Evolutionary conservation across 2,888 invertebrate genomes (phyloP).

Genomic region (Sialis lutaria): DNA sequence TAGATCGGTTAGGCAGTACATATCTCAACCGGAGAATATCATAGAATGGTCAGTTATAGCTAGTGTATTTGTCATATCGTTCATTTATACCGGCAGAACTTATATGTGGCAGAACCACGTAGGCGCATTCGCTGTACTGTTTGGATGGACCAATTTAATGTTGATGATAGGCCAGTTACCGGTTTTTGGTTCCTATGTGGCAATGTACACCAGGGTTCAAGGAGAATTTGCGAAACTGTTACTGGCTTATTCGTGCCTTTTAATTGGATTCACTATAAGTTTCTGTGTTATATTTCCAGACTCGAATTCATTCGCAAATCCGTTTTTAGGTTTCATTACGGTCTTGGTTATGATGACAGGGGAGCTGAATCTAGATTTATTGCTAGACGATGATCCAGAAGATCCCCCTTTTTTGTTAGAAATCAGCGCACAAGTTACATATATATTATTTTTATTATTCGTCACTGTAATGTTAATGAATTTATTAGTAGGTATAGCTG

Average conservation of each 20-base stretch:
- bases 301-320: conserved; percentile 65
- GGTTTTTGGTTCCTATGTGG: conserved; percentile 75
- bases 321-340: conserved; percentile 69
- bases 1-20: conserved; percentile 62
- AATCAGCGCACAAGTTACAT: conserved; percentile 67
- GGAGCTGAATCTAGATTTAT: conserved; percentile 58
- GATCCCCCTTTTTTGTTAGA: conserved; percentile 59
- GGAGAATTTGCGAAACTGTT: conserved; percentile 76
- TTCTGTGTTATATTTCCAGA: conserved; percentile 78
- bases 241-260: conserved; percentile 66
- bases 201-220: conserved; percentile 78
- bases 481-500: conserved; percentile 69
- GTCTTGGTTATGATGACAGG: conserved; percentile 83
- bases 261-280: conserved; percentile 74
- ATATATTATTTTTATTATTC: conserved; percentile 62
- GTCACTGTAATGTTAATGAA: conserved; percentile 79
- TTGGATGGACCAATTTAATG: conserved; percentile 83
- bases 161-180: conserved; percentile 79
- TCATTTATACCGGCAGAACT: conserved; percentile 57
- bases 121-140: conserved; percentile 68
- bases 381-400: conserved; percentile 58
- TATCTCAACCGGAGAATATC: conserved; percentile 69
- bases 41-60: conserved; percentile 78
- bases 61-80: conserved; percentile 69
- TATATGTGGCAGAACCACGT: conserved; percentile 78